These are phyloP conservation scores for Ptiloglossa arizonensis DNA, from an alignment of 1,140 invertebrate genomes.

Conservation along the genomic window DNA sequence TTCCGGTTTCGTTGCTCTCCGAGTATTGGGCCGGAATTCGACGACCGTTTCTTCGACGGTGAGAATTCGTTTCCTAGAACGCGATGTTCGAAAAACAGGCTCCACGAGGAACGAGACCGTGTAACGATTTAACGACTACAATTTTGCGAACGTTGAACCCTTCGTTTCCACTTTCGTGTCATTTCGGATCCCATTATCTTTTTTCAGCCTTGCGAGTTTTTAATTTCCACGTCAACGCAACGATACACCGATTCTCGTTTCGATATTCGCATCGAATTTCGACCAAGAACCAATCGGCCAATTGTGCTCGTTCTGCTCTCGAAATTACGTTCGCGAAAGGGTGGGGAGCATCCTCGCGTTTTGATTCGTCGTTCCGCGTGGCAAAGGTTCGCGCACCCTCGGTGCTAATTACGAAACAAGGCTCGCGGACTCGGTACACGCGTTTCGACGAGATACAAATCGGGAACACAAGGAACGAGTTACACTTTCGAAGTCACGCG, in stretches of 20 bases:
- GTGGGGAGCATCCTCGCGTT: too few relatives aligned
- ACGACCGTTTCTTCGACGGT: neutral
- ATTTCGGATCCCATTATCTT: conserved; percentile 21
- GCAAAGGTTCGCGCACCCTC: too few relatives aligned
- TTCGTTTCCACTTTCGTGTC: conserved; percentile 25
- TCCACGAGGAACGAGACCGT: neutral
- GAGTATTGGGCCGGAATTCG: neutral
- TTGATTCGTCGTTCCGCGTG: too few relatives aligned
- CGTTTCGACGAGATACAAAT: too few relatives aligned
- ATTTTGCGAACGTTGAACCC: conserved; percentile 21
- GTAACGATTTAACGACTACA: conserved; percentile 24
- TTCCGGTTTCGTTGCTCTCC: conserved; percentile 68
- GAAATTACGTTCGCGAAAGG: too few relatives aligned
- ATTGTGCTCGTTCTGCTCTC: too few relatives aligned
- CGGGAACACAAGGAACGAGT: too few relatives aligned
- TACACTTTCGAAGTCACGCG: conserved; percentile 1
- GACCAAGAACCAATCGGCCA: too few relatives aligned
- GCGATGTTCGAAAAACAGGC: conserved; percentile 2
- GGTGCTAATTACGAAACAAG: too few relatives aligned
- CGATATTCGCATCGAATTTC: neutral
- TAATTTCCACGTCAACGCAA: conserved; percentile 20
- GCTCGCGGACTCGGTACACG: too few relatives aligned
- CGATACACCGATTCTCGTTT: neutral
- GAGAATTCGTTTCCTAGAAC: neutral
- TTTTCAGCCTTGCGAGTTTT: neutral